Evolutionary conservation across 1,140 invertebrate species (phyloP).

Genomic region (Chironomus striatipennis): DNA sequence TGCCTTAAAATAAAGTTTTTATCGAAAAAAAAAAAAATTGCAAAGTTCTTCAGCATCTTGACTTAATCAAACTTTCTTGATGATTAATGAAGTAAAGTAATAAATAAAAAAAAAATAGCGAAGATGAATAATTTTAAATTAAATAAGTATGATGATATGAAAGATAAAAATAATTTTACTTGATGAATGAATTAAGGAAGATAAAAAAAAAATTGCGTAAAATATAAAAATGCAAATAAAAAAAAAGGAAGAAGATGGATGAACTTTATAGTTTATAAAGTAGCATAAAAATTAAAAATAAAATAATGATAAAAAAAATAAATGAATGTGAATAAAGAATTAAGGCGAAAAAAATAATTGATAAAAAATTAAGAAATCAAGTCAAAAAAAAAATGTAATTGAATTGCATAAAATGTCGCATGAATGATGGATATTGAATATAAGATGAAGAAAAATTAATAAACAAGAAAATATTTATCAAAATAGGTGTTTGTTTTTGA

Average conservation of each 20-base stretch:
- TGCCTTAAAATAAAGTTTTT: too few relatives aligned
- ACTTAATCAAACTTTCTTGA: not conserved
- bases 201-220: not conserved
- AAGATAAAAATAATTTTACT: not conserved
- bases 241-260: not conserved
- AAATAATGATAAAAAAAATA: not conserved
- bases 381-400: not conserved
- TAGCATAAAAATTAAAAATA: not conserved
- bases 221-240: not conserved
- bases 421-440: constrained; percentile 9
- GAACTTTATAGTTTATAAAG: constrained; percentile 11
- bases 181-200: not conserved
- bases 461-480: constrained; percentile 14
- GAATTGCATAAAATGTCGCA: not conserved
- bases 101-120: constrained; percentile 1
- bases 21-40: too few relatives aligned
- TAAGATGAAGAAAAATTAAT: constrained; percentile 14
- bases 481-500: not conserved
- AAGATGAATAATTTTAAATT: not conserved
- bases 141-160: not conserved
- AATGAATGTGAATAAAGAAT: constrained; percentile 1
- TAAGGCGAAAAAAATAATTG: constrained; percentile 7
- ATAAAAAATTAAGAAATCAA: constrained; percentile 2
- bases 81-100: not conserved
- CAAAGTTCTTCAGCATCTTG: too few relatives aligned